A percentile compares a stretch with the other conserved stretches of the same genome.
These are phyloP conservation scores for Erythrocercus mccallii DNA, from an alignment of 2,113 vertebrate species.

Conservation along the genomic window DNA sequence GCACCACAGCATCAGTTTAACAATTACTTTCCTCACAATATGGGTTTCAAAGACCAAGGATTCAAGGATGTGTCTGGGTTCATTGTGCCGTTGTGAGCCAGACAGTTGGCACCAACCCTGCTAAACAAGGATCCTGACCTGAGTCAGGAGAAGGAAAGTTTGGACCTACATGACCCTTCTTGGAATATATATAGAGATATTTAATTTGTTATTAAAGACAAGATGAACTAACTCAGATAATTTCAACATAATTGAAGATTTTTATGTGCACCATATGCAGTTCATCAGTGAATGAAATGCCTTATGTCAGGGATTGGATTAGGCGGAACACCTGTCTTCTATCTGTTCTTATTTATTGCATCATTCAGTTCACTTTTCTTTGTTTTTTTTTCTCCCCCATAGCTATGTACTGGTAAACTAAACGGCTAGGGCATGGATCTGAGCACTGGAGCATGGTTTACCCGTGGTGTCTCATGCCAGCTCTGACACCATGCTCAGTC, in stretches of 20 bases:
- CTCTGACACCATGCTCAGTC: fast-evolving
- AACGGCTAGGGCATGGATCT: background rate
- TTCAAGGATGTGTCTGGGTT: background rate
- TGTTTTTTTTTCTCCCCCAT: background rate
- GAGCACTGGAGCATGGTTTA: background rate
- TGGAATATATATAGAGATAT: background rate
- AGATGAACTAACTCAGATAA: background rate
- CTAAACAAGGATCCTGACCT: background rate
- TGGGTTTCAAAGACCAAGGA: background rate
- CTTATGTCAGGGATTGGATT: background rate
- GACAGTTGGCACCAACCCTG: background rate
- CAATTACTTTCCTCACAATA: background rate
- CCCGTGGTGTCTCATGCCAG: fast-evolving
- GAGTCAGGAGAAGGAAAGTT: background rate
- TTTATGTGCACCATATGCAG: background rate
- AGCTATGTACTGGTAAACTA: background rate
- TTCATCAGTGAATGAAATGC: background rate
- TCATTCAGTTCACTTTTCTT: background rate
- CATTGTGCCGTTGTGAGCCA: background rate
- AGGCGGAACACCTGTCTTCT: background rate
- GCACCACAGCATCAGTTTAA: background rate
- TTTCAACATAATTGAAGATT: background rate
- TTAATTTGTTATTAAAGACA: background rate
- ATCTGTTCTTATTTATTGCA: background rate
- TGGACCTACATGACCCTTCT: background rate